Conservation (phyloP, 2,888 invertebrate species). For the Rhamnusium bicolor region DNA sequence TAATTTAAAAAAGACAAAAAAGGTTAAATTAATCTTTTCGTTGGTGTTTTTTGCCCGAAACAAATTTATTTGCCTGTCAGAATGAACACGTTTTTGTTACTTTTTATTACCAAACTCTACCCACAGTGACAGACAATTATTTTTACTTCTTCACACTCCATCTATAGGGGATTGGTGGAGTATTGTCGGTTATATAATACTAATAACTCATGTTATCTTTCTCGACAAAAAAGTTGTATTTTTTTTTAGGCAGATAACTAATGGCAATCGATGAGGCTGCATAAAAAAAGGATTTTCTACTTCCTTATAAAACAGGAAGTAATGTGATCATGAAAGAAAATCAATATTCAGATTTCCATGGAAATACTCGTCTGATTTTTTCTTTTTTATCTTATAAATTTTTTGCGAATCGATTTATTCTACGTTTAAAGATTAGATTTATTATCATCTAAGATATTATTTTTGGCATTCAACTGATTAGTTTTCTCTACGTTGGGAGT, state of each 20-base stretch:
- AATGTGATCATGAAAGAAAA: not conserved
- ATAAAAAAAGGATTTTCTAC: not conserved
- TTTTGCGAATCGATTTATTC: too few relatives aligned
- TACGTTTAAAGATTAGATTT: too few relatives aligned
- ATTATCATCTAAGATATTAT: too few relatives aligned
- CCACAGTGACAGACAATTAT: not conserved
- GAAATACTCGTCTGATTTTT: not conserved
- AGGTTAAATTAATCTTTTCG: constrained; percentile 11
- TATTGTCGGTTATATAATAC: not conserved
- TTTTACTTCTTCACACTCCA: not conserved
- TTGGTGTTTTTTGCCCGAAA: constrained; percentile 2
- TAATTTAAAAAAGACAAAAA: constrained; percentile 13
- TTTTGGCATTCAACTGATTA: too few relatives aligned
- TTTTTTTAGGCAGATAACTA: not conserved
- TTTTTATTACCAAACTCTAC: constrained; percentile 2
- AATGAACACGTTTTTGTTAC: constrained; percentile 12
- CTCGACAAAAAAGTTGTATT: not conserved
- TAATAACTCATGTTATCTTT: not conserved
- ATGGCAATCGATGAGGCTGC: not conserved
- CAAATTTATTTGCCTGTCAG: constrained; percentile 12
- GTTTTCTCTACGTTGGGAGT: too few relatives aligned
- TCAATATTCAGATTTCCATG: not conserved
- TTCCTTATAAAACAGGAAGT: not conserved
- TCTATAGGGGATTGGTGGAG: not conserved
- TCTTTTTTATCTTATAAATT: too few relatives aligned